Percentiles rank a stretch among this genome's conserved stretches.
Evolutionary conservation across 2,113 vertebrate species (phyloP).

Genomic region (Pelmatolapia mariae): DNA sequence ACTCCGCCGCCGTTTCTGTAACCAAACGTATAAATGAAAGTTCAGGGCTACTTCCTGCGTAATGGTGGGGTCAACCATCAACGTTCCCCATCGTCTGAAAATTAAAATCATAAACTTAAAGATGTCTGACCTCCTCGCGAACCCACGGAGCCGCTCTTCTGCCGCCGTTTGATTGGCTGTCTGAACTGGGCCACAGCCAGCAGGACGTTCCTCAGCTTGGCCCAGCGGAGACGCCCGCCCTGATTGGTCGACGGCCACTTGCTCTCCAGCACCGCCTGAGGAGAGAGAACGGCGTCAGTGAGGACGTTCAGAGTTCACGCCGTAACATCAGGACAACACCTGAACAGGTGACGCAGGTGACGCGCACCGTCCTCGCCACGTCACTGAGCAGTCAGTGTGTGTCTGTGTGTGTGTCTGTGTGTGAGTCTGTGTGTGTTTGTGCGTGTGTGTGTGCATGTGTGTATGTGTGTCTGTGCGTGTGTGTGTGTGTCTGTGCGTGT

Average conservation of each 20-base stretch:
- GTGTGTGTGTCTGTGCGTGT: too few relatives aligned
- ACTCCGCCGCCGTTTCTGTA: slow-evolving; percentile 2
- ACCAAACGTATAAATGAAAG: neutral
- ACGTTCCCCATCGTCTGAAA: neutral
- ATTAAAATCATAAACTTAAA: neutral
- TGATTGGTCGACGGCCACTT: slow-evolving; percentile 92
- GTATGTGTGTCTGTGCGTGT: too few relatives aligned
- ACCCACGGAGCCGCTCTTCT: slow-evolving; percentile 50
- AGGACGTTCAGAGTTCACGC: neutral
- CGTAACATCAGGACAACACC: neutral
- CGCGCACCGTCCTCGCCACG: too few relatives aligned
- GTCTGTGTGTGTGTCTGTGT: too few relatives aligned
- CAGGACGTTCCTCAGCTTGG: slow-evolving; percentile 90
- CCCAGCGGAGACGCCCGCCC: slow-evolving; percentile 86
- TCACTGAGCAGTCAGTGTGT: too few relatives aligned
- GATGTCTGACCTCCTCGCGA: slow-evolving; percentile 47
- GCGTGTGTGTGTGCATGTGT: too few relatives aligned
- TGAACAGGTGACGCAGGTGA: neutral
- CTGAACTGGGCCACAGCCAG: slow-evolving; percentile 90
- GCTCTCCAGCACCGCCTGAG: slow-evolving; percentile 90
- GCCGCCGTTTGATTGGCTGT: slow-evolving; percentile 76
- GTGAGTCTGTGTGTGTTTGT: too few relatives aligned
- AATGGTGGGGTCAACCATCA: neutral
- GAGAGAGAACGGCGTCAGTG: neutral
- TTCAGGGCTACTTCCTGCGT: neutral